These are phyloP conservation scores for Emydocephalus ijimae DNA, from an alignment of 2,113 vertebrate genomes.

Conservation along the genomic window DNA sequence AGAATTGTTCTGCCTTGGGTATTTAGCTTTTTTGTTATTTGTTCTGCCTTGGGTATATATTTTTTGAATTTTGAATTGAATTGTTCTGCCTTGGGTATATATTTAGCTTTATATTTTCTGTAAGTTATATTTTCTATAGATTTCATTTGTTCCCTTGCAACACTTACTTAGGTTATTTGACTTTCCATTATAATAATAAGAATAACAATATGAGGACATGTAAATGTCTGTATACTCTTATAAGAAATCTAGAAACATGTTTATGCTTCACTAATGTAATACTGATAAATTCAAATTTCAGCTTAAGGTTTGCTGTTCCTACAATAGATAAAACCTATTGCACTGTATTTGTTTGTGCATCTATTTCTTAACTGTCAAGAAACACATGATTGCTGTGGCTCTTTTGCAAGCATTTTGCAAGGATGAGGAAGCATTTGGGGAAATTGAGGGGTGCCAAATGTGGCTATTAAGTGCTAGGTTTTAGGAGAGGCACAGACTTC, in stretches of 20 bases:
- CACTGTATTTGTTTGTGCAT: background rate
- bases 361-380: background rate
- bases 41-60: too few species aligned
- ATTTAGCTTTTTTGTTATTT: too few species aligned
- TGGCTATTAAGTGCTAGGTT: background rate
- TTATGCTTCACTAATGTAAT: constrained; percentile 48
- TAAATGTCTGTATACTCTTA: constrained; percentile 27
- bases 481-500: background rate
- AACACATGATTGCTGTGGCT: background rate
- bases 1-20: background rate
- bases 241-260: constrained; percentile 45
- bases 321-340: constrained; percentile 20
- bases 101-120: background rate
- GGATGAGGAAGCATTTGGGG: background rate
- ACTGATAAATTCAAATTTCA: constrained; percentile 29
- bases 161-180: constrained; percentile 31
- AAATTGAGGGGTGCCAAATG: background rate
- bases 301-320: constrained; percentile 35
- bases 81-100: background rate
- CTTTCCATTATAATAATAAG: constrained; percentile 33
- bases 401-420: background rate
- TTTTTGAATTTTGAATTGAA: too few species aligned
- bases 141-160: background rate
- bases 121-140: background rate
- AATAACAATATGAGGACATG: constrained; percentile 42